Percentiles rank a stretch among this genome's conserved stretches.
Conservation (phyloP, 2,113 vertebrate genomes). For the Engystomops pustulosus region DNA sequence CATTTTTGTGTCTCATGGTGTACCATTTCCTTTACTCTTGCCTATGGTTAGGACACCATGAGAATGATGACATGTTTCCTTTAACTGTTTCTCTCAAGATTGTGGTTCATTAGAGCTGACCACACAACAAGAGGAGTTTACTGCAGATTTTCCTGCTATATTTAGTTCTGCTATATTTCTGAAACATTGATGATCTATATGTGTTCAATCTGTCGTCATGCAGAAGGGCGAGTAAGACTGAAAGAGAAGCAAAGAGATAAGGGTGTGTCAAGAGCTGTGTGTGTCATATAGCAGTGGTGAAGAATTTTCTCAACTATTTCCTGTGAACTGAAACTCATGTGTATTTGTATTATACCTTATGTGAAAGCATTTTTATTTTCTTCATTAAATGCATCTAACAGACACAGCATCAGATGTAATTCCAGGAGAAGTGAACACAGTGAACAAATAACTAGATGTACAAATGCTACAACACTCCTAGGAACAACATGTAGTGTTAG, state of each 20-base stretch:
- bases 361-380: not conserved
- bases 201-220: not conserved
- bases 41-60: no score
- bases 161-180: no score
- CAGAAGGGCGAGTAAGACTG: not conserved
- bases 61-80: no score
- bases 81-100: no score
- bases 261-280: not conserved
- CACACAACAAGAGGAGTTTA: no score
- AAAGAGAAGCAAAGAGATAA: not conserved
- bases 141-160: no score
- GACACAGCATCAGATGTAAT: not conserved
- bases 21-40: no score
- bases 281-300: not conserved
- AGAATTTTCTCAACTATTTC: not conserved
- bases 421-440: conserved; percentile 23
- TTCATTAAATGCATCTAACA: not conserved
- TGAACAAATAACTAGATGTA: not conserved
- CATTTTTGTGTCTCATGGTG: no score
- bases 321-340: not conserved
- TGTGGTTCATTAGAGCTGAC: no score
- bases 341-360: not conserved
- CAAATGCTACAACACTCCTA: not conserved
- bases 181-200: not conserved
- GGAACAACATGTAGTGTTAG: not conserved